phyloP scores from a whole-genome alignment of 2,113 vertebrate genomes.

The Rana temporaria region DNA sequence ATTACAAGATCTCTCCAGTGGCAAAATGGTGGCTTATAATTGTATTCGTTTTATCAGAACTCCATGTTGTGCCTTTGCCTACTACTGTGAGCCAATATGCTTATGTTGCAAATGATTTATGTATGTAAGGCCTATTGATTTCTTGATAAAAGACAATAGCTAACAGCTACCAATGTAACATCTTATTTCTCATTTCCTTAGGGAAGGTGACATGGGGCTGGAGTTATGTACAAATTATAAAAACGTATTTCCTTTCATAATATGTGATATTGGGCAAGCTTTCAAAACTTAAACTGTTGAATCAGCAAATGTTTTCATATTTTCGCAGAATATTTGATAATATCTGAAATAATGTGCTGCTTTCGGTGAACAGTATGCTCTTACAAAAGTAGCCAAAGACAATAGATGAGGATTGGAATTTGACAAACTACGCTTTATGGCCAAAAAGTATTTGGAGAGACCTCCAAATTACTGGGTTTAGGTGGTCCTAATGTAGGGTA shows the following conservation, averaged over 20 bases:
- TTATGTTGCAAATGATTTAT: slow-evolving; percentile 40
- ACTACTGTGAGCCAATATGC: slow-evolving; percentile 35
- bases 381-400: too few species aligned
- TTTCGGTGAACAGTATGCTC: too few species aligned
- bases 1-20: slow-evolving; percentile 35
- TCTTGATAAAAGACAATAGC: slow-evolving; percentile 8
- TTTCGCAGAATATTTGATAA: too few species aligned
- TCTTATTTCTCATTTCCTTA: slow-evolving; percentile 2
- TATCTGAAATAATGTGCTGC: too few species aligned
- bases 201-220: slow-evolving; percentile 4
- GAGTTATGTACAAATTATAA: not conserved
- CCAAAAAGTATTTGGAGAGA: too few species aligned
- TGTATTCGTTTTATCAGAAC: slow-evolving; percentile 30
- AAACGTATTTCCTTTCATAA: not conserved
- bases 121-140: slow-evolving; percentile 34
- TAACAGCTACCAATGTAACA: slow-evolving; percentile 1
- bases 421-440: too few species aligned
- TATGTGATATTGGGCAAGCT: not conserved
- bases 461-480: too few species aligned
- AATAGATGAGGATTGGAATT: too few species aligned
- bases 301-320: too few species aligned
- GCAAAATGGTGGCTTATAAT: slow-evolving; percentile 36
- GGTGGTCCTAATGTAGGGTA: too few species aligned
- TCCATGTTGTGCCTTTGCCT: slow-evolving; percentile 23
- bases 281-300: too few species aligned